These are phyloP conservation scores for Orchestia grillus DNA, from an alignment of 1,140 invertebrate species.

Conservation along the genomic window DNA sequence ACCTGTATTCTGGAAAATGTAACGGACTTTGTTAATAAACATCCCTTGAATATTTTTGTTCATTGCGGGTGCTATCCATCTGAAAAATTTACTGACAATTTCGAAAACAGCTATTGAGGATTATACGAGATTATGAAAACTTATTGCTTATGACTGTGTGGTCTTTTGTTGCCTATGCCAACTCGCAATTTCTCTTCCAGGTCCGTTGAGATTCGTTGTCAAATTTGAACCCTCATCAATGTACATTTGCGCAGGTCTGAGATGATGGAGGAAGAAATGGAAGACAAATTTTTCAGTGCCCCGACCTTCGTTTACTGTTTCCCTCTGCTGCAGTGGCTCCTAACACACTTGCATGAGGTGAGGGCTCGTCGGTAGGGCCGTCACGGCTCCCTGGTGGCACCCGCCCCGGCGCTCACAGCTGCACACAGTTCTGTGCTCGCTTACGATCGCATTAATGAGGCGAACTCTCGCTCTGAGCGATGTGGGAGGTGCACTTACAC, in stretches of 20 bases:
- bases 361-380: slow-evolving; percentile 36
- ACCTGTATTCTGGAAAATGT: too few species aligned
- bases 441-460: too few species aligned
- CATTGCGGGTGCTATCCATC: background rate
- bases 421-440: too few species aligned
- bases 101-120: background rate
- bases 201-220: too few species aligned
- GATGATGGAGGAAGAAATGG: slow-evolving; percentile 57
- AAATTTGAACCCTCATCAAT: background rate
- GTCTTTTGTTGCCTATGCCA: background rate
- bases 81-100: background rate
- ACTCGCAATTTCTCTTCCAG: background rate
- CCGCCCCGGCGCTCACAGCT: too few species aligned
- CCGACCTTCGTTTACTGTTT: slow-evolving; percentile 88
- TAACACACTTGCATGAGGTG: slow-evolving; percentile 70
- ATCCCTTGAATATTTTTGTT: background rate
- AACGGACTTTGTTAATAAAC: background rate
- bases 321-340: slow-evolving; percentile 81
- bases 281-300: slow-evolving; percentile 74
- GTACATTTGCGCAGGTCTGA: background rate
- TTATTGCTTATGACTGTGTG: background rate
- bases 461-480: too few species aligned
- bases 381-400: too few species aligned
- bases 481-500: too few species aligned
- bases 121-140: background rate